These are phyloP conservation scores for Pavo muticus DNA, from an alignment of 2,113 vertebrate species.

Conservation along the genomic window DNA sequence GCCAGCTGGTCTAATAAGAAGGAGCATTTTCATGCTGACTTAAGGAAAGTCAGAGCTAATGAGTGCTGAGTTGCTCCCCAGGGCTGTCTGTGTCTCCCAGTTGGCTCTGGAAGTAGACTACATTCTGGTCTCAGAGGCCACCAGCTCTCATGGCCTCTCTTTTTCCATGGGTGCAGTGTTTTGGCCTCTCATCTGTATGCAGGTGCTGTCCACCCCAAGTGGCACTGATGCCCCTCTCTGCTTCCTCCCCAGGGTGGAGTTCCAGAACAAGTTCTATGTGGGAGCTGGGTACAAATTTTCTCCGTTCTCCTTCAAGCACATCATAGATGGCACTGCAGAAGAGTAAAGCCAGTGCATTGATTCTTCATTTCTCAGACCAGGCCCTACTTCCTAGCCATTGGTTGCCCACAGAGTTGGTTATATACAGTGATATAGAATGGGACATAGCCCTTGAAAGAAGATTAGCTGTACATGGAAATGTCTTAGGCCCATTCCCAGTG, in stretches of 20 bases:
- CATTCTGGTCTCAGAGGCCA: rapidly evolving
- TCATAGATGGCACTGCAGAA: conserved; percentile 71
- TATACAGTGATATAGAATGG: not conserved
- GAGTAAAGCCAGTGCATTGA: conserved; percentile 54
- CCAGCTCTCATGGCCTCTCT: not conserved
- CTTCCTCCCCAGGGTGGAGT: conserved; percentile 81
- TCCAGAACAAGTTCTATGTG: conserved; percentile 87
- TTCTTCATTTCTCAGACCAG: not conserved
- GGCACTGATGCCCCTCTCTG: not conserved
- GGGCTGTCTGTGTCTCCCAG: not conserved
- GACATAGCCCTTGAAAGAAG: not conserved
- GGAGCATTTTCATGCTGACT: not conserved
- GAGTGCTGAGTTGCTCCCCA: rapidly evolving
- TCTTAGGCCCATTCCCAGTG: not conserved
- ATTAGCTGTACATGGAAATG: not conserved
- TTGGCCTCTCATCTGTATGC: not conserved
- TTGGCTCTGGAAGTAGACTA: not conserved
- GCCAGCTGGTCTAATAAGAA: rapidly evolving
- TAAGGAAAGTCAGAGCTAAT: not conserved
- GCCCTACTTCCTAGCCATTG: not conserved
- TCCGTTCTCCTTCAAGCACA: conserved; percentile 81
- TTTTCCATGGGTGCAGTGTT: rapidly evolving
- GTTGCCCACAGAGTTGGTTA: not conserved
- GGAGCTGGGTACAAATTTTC: conserved; percentile 82
- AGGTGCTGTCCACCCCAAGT: not conserved